Base-by-base conservation (phyloP, 2,888 invertebrate genomes). In the Hemaris fuciformis region DNA sequence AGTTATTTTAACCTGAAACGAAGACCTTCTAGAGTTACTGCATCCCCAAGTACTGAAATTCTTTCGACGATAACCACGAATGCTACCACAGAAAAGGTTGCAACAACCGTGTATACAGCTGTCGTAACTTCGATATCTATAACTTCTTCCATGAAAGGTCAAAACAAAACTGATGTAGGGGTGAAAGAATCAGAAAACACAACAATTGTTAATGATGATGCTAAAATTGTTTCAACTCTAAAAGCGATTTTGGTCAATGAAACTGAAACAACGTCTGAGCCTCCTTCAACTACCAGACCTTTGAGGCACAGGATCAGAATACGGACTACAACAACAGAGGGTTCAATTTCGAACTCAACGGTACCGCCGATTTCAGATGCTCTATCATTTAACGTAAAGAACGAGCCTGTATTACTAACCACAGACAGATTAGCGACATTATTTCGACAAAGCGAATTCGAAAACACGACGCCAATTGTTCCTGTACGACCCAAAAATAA, bases 51-150 rank as follows among this genome's bases (percentile, higher is more conserved):
- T 66, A 85, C 85, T 60, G 91, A 91, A 73, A 84, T 72, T 41
- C 64, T 76, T 23, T 72, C 76, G 1, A 72, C 75, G 61, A 22
- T 71, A 22, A 60, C 66, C 46, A 67, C 80, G 5, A 91, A 91
- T 73, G 71, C 85, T 31, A 90, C 91, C 1, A 92, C 93, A 42
- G 88, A 91, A 73, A 89, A 90, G 70, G 81, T 85, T 42, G 84
- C 93, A 6, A 91, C 93, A n/a, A 85, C 92, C 43, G 89, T 93
- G 5, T 93, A 92, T 62, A 93, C 93, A 5, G 93, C 93, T 2
- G 93, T 93, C 42, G 93, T 93, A 0, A 93, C 93, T 31, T 93
- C 93, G 43, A 87, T 93, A 18, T 93, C 93, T 6, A 91, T 93
- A 66, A 93, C 93, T 25, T 93, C 93, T 2, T 93, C 93, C 23